Percentiles rank a stretch among this genome's conserved stretches.
phyloP scores from a whole-genome alignment of 2,797 vertebrate species.

The Luscinia luscinia region DNA sequence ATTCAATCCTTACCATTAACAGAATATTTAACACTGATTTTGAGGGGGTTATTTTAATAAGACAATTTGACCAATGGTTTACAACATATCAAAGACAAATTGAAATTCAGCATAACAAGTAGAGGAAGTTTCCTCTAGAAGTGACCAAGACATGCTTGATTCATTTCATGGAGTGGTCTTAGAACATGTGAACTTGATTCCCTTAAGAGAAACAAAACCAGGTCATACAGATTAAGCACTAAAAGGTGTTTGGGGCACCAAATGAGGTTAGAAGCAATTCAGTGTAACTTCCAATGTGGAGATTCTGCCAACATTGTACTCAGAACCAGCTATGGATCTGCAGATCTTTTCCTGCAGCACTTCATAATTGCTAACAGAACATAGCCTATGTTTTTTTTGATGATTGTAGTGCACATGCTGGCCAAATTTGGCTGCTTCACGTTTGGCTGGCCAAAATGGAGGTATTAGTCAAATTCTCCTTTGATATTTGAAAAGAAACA shows the following conservation, averaged over 20 bases:
- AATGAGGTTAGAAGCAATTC: neutral
- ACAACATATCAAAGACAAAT: neutral
- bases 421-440: neutral
- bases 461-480: neutral
- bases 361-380: neutral
- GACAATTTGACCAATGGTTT: neutral
- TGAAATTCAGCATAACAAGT: accelerated
- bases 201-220: neutral
- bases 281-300: neutral
- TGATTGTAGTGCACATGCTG: neutral
- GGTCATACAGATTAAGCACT: neutral
- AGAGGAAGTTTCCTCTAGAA: neutral
- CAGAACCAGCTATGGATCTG: neutral
- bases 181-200: neutral
- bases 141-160: neutral
- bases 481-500: neutral
- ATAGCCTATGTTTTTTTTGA: neutral
- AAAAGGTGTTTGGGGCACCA: neutral
- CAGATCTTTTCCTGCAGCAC: neutral
- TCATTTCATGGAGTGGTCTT: neutral
- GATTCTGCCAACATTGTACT: neutral
- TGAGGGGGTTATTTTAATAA: neutral
- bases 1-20: neutral
- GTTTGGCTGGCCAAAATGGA: neutral
- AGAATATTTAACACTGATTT: neutral